Evolutionary conservation across 2,888 invertebrate genomes (phyloP), one percentile per base, ranked within the genome.

Genomic region (Melipona bicolor): DNA sequence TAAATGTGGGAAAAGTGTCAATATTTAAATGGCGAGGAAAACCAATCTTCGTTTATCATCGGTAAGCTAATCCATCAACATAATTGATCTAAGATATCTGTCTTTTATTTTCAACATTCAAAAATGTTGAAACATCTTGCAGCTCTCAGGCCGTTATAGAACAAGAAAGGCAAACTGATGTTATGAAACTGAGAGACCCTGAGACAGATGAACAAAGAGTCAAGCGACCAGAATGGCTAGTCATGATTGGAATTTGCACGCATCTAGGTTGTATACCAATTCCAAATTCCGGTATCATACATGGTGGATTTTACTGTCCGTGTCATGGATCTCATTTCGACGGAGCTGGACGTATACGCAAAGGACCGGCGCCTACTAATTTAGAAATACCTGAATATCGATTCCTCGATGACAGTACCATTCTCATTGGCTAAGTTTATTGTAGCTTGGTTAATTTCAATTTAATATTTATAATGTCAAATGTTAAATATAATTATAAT

Each of bases 261-360:
- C 97, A 98, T 94, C 95, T 97, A 76, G 97, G 98, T 27, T 98
- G 98, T 94, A 97, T 98, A 56, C 98, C 98, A 3, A 96, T 98
- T 75, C 96, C 97, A 0, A 96, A 96, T 87, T 93, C 95, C 6
- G 97, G 97, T 9, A 97, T 97, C 79, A 97, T 94, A 91, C 90
- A 92, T 1, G 97, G 97, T 21, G 98, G 97, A 6, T 98, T 96
- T 95, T 98, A 97, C 93, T 98, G 98, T 90, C 97, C 98, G 0
- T 98, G 98, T 92, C 98, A 98, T 91, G 98, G 98, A 3, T 97
- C 97, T 78, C 97, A 98, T 93, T 98, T 96, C 92, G 98, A 98
- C 92, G 96, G 96, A 43, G 95, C 97, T 4, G 98, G 97, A 5
- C 95, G 98, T 86, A 95, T 96, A 80, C 95, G 97, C 62, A 97